A percentile compares a stretch with the other conserved stretches of the same genome.
phyloP scores from a whole-genome alignment of 2,113 vertebrate species.

The Nibea coibor region DNA sequence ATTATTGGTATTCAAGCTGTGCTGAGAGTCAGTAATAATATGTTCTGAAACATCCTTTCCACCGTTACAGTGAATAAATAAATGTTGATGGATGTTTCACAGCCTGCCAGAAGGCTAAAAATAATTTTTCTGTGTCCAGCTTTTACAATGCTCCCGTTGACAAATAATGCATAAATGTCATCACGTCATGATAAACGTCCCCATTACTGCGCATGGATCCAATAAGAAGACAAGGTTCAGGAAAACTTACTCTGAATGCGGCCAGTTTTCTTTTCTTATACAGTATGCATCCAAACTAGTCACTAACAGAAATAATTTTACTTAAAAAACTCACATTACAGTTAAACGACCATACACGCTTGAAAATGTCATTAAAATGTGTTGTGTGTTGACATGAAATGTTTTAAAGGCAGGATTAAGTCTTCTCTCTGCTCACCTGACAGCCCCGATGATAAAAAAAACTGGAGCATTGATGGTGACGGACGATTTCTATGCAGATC shows the following conservation, averaged over 20 bases:
- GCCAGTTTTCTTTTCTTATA: neutral
- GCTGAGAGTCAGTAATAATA: neutral
- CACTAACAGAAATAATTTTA: neutral
- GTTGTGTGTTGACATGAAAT: neutral
- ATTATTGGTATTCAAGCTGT: neutral
- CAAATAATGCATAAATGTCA: conserved; percentile 10
- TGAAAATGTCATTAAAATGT: neutral
- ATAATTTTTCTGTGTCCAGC: neutral
- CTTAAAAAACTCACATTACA: neutral
- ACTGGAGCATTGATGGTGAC: neutral
- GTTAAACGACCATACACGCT: neutral
- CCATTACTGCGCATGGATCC: neutral
- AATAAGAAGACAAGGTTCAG: neutral
- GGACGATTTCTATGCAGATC: neutral
- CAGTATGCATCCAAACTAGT: neutral
- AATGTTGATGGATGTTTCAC: neutral
- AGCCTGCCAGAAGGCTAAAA: neutral
- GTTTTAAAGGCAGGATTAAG: neutral
- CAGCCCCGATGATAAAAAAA: neutral
- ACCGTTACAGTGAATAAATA: neutral
- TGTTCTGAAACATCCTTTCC: neutral
- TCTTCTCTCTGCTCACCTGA: neutral
- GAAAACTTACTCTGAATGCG: neutral
- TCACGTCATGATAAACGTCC: neutral
- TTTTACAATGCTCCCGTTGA: conserved; percentile 1